Conservation (phyloP, 2,113 vertebrate species). For the Alligator mississippiensis region DNA sequence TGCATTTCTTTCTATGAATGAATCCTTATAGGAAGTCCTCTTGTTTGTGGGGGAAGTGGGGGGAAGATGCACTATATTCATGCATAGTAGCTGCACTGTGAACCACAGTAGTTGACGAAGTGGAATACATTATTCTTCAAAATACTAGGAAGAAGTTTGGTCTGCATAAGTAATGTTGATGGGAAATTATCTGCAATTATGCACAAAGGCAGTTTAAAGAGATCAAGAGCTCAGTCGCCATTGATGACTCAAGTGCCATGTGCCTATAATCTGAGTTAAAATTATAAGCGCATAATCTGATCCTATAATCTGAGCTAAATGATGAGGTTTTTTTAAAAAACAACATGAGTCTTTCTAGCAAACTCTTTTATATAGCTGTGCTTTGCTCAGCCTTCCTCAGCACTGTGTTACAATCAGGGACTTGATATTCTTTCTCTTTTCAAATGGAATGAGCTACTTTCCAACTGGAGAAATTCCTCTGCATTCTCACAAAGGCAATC, state of each 20-base stretch:
- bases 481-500: not conserved
- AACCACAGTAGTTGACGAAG: too few species aligned
- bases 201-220: not conserved
- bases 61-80: too few species aligned
- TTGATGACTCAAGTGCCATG: conserved; percentile 53
- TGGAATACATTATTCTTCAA: not conserved
- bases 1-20: too few species aligned
- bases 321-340: conserved; percentile 72
- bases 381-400: conserved; percentile 74
- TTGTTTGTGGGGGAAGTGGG: too few species aligned
- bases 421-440: conserved; percentile 60
- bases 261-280: not conserved
- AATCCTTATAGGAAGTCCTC: too few species aligned
- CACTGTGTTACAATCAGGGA: conserved; percentile 51
- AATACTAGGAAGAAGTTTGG: not conserved
- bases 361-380: conserved; percentile 76
- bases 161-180: not conserved
- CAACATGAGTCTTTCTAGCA: conserved; percentile 74
- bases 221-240: not conserved
- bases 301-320: conserved; percentile 48
- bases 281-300: conserved; percentile 37
- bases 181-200: not conserved
- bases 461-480: conserved; percentile 1
- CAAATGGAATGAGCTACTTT: not conserved
- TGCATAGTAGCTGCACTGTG: too few species aligned